Evolutionary conservation across 2,113 vertebrate species (phyloP), one percentile per base, ranked within the genome.

Genomic region (Dasypus novemcinctus): DNA sequence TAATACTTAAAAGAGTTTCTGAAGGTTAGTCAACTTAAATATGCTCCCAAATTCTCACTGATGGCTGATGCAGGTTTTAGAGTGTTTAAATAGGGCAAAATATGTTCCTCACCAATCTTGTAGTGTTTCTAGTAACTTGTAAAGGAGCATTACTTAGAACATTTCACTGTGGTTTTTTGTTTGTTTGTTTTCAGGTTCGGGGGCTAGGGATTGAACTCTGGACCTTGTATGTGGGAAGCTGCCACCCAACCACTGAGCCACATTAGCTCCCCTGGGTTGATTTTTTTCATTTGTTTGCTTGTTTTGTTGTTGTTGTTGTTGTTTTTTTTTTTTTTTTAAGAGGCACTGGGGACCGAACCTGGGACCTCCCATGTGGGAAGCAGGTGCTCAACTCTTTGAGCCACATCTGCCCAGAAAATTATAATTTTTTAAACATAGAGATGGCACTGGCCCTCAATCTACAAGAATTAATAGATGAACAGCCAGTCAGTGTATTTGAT

Each of bases 1-100:
- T 78, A 96, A 95, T 93, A 82, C 76, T 91, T 94, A 90, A 88
- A 88, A 84, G 93, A 95, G 3, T 87, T 93, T 90, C 36, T 93
- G 86, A 95, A 88, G 87, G 63, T 93, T 72, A 38, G 78, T 88
- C 68, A 97, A 88, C 80, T 85, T 18, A 93, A 94, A 90, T 79
- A 85, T 49, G 41, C 84, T 69, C 57, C 79, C 69, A 54, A 59
- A 6, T 92, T 89, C 68, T 78, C 68, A 25, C 7, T 46, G 52
- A 72, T 80, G 64, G 43, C n/a, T 94, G 59, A 43, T 29, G 2
- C 27, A 90, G 54, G 80, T 75, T 92, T 91, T 74, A 93, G 38
- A 59, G 84, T 85, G 23, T 82, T 96, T 38, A 5, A 46, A 4
- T 71, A 38, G 38, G 46, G 7, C 41, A 75, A 82, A 75, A 46